These are phyloP conservation scores for Trachythela sp. DNA, from an alignment of 64 coral and sea anemone genomes.

Conservation along the genomic window DNA sequence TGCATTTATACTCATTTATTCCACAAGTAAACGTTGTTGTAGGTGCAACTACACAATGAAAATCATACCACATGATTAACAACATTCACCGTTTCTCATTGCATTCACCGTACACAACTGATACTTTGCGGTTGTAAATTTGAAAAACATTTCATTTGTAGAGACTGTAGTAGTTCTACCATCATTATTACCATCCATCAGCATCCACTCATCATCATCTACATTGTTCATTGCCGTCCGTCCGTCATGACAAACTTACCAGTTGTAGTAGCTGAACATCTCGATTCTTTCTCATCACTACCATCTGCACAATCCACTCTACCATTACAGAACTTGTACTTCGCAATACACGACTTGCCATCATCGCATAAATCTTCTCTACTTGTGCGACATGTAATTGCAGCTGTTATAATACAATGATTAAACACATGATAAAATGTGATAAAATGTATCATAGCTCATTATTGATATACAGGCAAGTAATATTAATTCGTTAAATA, in stretches of 20 bases:
- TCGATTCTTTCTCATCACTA: conserved; percentile 72
- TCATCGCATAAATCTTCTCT: conserved; percentile 61
- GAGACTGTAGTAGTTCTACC: too few species aligned
- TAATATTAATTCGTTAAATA: neutral
- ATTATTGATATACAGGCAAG: too few species aligned
- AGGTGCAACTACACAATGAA: neutral
- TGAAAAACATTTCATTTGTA: too few species aligned
- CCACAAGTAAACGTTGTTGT: neutral
- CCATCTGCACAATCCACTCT: conserved; percentile 70
- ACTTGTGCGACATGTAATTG: neutral
- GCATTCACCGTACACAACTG: too few species aligned
- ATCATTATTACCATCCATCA: too few species aligned
- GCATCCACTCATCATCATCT: too few species aligned
- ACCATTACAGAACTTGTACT: conserved; percentile 63
- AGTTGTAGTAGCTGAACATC: neutral
- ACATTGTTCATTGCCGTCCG: too few species aligned
- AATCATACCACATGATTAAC: neutral
- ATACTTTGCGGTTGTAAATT: too few species aligned
- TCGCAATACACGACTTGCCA: conserved; percentile 62
- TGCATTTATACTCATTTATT: neutral
- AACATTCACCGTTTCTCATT: neutral
- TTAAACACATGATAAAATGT: neutral
- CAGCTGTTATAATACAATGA: neutral
- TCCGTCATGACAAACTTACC: neutral
- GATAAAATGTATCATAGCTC: too few species aligned